These are phyloP conservation scores for Propithecus perrieri DNA, from an alignment of 2,797 vertebrate species.

Conservation along the genomic window DNA sequence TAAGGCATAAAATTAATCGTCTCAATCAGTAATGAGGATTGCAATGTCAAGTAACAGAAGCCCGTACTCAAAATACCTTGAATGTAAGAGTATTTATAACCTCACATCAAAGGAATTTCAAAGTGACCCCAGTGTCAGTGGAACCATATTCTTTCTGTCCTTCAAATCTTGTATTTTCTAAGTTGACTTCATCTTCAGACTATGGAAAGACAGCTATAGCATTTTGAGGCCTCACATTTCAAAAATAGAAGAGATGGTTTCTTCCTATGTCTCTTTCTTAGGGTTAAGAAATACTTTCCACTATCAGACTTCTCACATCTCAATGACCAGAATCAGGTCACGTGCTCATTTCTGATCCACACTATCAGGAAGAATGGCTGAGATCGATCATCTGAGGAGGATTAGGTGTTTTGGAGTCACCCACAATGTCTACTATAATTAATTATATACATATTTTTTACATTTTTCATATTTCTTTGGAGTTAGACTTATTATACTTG, in stretches of 20 bases:
- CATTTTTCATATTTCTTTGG: background rate
- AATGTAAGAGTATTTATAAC: background rate
- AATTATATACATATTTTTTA: background rate
- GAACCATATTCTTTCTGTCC: background rate
- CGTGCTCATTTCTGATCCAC: background rate
- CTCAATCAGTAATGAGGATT: background rate
- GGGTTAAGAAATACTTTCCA: background rate
- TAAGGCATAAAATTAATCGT: background rate
- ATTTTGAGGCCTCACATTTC: background rate
- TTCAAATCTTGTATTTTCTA: background rate
- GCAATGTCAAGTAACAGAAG: background rate
- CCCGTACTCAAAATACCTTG: background rate
- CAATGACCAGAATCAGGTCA: background rate
- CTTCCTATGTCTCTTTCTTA: background rate
- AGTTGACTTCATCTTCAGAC: background rate
- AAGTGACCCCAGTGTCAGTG: background rate
- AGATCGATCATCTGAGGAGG: background rate
- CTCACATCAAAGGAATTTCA: background rate
- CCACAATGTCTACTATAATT: background rate
- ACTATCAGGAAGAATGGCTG: background rate
- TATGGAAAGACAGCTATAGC: background rate
- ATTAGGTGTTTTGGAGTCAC: background rate
- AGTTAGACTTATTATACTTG: background rate
- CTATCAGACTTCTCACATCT: background rate
- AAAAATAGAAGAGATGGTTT: background rate